Conservation (phyloP, 2,888 invertebrate genomes). For the Lagria hirta region DNA sequence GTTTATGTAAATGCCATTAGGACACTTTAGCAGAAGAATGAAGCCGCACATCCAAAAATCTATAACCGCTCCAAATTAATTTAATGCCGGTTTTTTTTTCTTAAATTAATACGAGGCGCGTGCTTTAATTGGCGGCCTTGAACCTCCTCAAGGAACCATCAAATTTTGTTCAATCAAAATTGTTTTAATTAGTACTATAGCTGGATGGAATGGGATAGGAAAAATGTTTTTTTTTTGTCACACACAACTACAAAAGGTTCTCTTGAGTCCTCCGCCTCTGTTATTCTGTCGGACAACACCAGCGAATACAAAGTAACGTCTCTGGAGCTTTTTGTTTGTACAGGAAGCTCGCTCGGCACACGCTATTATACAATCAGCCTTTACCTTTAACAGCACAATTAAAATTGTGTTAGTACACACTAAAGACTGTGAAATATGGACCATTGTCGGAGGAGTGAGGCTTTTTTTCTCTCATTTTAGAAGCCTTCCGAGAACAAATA, state of each 20-base stretch:
- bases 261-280: constrained; percentile 20
- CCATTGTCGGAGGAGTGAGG: constrained; percentile 31
- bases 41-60: no score
- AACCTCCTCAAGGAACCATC: constrained; percentile 4
- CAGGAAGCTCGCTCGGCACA: constrained; percentile 38
- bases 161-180: constrained; percentile 1
- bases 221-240: constrained; percentile 5
- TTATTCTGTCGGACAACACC: constrained; percentile 20
- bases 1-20: no score
- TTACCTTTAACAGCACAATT: constrained; percentile 33
- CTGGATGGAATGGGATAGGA: not conserved
- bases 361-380: constrained; percentile 32
- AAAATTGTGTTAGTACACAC: constrained; percentile 39
- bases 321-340: constrained; percentile 30
- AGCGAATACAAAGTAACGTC: constrained; percentile 20
- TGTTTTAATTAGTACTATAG: constrained; percentile 1
- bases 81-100: not conserved
- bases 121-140: constrained; percentile 9
- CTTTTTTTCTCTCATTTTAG: not conserved
- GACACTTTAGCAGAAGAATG: no score
- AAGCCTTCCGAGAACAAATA: constrained; percentile 15
- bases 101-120: constrained; percentile 3
- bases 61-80: not conserved
- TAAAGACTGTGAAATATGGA: constrained; percentile 38
- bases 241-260: constrained; percentile 1